Base-by-base conservation (phyloP, 2,113 vertebrate genomes). In the Nothobranchius kuhntae region DNA sequence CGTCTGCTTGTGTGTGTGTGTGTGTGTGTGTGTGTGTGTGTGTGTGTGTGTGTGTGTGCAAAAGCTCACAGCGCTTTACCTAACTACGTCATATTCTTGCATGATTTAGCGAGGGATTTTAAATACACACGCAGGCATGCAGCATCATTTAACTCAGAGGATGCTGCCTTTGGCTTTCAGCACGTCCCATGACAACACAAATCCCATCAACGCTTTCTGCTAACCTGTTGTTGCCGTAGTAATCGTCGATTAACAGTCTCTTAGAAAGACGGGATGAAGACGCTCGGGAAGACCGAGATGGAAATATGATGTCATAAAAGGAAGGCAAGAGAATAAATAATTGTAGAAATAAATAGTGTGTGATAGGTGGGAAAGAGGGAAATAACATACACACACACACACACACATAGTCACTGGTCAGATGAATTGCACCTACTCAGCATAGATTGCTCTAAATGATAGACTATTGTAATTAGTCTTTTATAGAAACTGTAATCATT, bases 211-310 rank as follows among this genome's bases (percentile, higher is more conserved):
- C 76, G 67, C 72, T 77, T 71, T 77, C 68, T 73, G 70, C 81
- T 82, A 83, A 86, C 83, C 86, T 86, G 82, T 88, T 83, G 83
- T 75, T 82, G 72, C 77, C 47, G 75, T 71, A 61, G 71, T 87
- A 85, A 89, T 88, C 78, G 77, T 70, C 48, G 46, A 89, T 86
- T 87, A 88, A 84, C 73, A 83, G 77, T 80, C 73, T 82, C 79
- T 77, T 86, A 68, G 75, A 77, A 84, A 77, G 67, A 82, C 3
- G 44, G 11, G 44, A 45, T 4, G 13, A 45, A 45, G 10, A 30
- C 30, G 30, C 30, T 30, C 30, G 30, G 52, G 40, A 60, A 68
- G 30, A 44, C 7, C 3, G 44, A 26, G 48, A 48, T 17, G 42
- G 35, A 52, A 42, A 56, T 61, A 62, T 36, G 30, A 50, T 57